A percentile compares a stretch with the other conserved stretches of the same genome.
Conservation (phyloP, 2,888 invertebrate species). For the Aphidius colemani region DNA sequence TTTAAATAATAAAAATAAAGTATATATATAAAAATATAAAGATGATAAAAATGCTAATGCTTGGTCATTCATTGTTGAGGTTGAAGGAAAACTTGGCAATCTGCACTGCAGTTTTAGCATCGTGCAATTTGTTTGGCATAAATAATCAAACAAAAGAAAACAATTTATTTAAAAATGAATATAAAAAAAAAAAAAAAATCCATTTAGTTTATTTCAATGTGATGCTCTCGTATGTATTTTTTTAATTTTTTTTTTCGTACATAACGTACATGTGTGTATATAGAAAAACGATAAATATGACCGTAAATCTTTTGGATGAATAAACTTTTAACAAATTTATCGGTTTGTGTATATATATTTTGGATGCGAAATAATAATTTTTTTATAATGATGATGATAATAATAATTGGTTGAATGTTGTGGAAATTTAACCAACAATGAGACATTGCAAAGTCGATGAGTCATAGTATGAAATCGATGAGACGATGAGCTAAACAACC, state of each 20-base stretch:
- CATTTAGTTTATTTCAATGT: too few species aligned
- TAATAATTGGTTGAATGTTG: too few species aligned
- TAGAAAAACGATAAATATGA: constrained; percentile 14
- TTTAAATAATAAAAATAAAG: too few species aligned
- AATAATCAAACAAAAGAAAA: background rate
- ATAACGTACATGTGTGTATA: background rate
- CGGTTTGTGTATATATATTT: background rate
- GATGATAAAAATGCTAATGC: constrained; percentile 19
- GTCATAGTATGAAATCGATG: constrained; percentile 18
- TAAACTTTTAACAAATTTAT: constrained; percentile 17
- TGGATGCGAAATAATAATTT: constrained; percentile 14
- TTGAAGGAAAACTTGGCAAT: constrained; percentile 5
- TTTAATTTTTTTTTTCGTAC: too few species aligned
- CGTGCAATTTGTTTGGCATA: constrained; percentile 9
- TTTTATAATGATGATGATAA: constrained; percentile 12
- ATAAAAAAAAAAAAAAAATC: constrained; percentile 4
- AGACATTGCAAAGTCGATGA: constrained; percentile 12
- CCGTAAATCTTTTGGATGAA: constrained; percentile 13
- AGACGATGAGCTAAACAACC: constrained; percentile 5
- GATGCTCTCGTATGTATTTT: too few species aligned
- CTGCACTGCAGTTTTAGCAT: constrained; percentile 8
- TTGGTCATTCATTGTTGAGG: constrained; percentile 16
- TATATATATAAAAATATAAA: background rate
- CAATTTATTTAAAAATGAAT: background rate
- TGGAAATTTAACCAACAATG: too few species aligned